Evolutionary conservation across 2,113 vertebrate genomes (phyloP).

Genomic region (Glaucidium brasilianum): DNA sequence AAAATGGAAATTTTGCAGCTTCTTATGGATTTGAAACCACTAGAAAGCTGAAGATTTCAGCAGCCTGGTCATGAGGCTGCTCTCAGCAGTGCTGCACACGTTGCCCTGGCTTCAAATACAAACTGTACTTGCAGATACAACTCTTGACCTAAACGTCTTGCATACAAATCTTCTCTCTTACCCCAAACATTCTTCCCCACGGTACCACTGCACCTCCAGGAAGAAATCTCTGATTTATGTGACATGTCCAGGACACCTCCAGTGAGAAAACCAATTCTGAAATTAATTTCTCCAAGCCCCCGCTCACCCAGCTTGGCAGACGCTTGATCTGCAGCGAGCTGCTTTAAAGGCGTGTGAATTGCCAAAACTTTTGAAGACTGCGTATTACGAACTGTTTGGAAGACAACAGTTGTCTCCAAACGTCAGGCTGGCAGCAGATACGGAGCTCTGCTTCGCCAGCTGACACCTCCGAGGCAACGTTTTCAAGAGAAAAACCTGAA

Average conservation of each 20-base stretch:
- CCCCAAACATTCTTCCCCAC: background rate
- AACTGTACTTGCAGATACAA: too few relatives aligned
- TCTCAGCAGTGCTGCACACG: background rate
- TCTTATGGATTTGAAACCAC: background rate
- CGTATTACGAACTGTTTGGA: rapidly evolving
- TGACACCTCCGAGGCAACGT: background rate
- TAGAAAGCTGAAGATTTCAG: background rate
- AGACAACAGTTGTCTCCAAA: background rate
- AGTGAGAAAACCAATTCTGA: background rate
- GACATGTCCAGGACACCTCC: background rate
- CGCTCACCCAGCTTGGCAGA: background rate
- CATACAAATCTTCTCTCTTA: rapidly evolving
- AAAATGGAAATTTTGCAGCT: background rate
- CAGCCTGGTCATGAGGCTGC: background rate
- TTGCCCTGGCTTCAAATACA: background rate
- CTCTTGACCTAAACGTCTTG: background rate
- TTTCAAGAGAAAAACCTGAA: background rate
- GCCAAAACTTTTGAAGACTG: background rate
- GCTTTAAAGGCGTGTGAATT: rapidly evolving
- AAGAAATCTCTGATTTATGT: rapidly evolving
- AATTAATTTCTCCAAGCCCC: background rate
- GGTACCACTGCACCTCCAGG: rapidly evolving
- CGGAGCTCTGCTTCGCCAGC: background rate
- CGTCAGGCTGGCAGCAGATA: background rate
- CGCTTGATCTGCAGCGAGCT: rapidly evolving